Evolutionary conservation across 1,140 invertebrate species (phyloP).

Genomic region (Phocides pigmalion): DNA sequence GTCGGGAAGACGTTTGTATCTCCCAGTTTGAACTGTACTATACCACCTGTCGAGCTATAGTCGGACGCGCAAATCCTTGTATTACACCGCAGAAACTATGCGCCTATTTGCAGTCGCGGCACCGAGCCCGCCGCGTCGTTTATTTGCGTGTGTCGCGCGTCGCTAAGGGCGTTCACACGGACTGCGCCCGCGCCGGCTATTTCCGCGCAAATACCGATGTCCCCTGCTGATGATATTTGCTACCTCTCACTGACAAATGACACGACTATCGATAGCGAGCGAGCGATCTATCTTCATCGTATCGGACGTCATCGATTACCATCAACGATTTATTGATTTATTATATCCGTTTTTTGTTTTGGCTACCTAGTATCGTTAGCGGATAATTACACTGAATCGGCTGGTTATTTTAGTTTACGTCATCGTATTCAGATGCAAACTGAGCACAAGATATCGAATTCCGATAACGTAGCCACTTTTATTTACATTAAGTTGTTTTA

Average conservation of each 20-base stretch:
- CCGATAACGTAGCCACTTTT: constrained; percentile 12
- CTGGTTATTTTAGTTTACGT: not conserved
- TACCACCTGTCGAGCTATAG: too few species aligned
- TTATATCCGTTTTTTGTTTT: constrained; percentile 13
- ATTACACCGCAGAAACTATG: constrained; percentile 38
- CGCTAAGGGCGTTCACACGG: constrained; percentile 70
- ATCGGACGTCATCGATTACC: constrained; percentile 25
- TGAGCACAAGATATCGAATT: constrained; percentile 7
- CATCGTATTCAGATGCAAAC: not conserved
- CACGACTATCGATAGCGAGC: constrained; percentile 19
- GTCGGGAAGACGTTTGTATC: too few species aligned
- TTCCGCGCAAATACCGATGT: constrained; percentile 48
- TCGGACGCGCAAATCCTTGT: constrained; percentile 23
- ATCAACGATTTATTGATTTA: constrained; percentile 23
- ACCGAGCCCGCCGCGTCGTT: constrained; percentile 45
- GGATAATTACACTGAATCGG: constrained; percentile 19
- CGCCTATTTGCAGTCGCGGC: constrained; percentile 59
- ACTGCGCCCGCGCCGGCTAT: constrained; percentile 40
- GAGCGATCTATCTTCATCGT: constrained; percentile 27
- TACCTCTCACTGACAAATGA: constrained; percentile 36
- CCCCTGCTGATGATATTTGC: constrained; percentile 40
- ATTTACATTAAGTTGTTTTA: constrained; percentile 22
- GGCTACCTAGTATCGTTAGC: constrained; percentile 1
- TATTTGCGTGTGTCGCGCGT: constrained; percentile 75
- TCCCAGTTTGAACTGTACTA: too few species aligned